Evolutionary conservation across 2,888 invertebrate genomes (phyloP), one percentile per base, ranked within the genome.

Genomic region (Caenorhabditis uteleia): DNA sequence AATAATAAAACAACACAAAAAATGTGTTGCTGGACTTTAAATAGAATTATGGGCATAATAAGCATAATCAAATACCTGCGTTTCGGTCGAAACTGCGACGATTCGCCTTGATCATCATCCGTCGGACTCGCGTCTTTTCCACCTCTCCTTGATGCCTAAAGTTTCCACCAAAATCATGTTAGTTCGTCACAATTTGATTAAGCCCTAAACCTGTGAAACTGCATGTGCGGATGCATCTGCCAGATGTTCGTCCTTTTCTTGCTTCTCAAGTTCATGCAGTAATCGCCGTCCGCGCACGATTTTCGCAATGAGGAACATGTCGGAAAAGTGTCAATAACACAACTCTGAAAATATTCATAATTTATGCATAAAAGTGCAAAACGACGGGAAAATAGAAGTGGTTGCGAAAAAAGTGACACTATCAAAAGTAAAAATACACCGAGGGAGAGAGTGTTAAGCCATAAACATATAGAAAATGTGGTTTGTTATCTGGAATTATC

Each of bases 271-370:
- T 47, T 81, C 81, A 36, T 81, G 81, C 7, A 81, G 62, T 31
- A 81, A 71, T 8, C 81, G 72, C 12, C 81, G 75, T 8, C 81
- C 81, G 14, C 81, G 72, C 20, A 81, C 81, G 25, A 81, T 81
- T 60, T 81, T 81, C 2, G 81, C 70, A 39, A 81, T 81, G 21
- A 81, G 68, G 56, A 81, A 81, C 81, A 81, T 81, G 38, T 53
- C 23, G 12, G 16, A 16, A 40, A 3, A n/a, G n/a, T n/a, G n/a
- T 23, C 16, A 21, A 34, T 5, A n/a, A 34, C 10, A 10, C 8
- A 10, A 12, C 31, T 31, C 31, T 31, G 31, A 12, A 34, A 34
- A 34, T 14, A 34, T n/a, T 8, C 5, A n/a, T 40, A 23, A 40
- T 18, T 18, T 38, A 8, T 18, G 38, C 16, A 38, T 20, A 21